phyloP scores from a whole-genome alignment of 2,888 invertebrate genomes.

The Oithona nana region DNA sequence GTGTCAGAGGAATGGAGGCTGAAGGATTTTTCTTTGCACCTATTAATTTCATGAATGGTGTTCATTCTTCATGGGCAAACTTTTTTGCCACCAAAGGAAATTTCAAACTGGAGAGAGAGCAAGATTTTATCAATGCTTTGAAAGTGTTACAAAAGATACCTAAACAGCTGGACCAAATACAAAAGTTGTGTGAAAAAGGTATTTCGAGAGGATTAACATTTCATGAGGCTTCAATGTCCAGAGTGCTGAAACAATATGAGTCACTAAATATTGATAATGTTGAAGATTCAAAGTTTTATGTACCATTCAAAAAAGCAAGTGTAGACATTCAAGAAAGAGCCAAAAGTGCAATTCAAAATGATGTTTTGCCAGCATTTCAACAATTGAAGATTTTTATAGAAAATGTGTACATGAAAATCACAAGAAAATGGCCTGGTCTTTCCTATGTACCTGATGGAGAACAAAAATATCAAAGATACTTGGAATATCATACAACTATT shows the following conservation, averaged over 20 bases:
- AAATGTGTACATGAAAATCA: slow-evolving; percentile 19
- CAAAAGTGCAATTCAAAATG: background rate
- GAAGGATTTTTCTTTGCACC: background rate
- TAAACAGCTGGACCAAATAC: background rate
- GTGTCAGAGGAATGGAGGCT: background rate
- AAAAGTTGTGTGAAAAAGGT: background rate
- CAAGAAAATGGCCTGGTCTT: too few species aligned
- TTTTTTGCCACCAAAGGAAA: background rate
- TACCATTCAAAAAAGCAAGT: background rate
- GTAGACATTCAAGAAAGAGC: background rate
- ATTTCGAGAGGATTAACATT: background rate
- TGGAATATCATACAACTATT: slow-evolving; percentile 26
- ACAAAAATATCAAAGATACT: too few species aligned
- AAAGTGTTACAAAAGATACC: background rate
- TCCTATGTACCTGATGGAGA: too few species aligned
- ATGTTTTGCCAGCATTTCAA: slow-evolving; percentile 17
- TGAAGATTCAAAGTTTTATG: background rate
- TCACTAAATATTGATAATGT: background rate
- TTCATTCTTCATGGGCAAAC: background rate
- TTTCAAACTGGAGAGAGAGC: background rate
- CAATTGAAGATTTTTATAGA: slow-evolving; percentile 18
- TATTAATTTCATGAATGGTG: background rate
- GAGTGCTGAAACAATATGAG: background rate
- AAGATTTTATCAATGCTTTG: background rate
- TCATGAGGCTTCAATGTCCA: background rate